These are phyloP conservation scores for Theristicus caerulescens DNA, from an alignment of 2,113 vertebrate genomes.

Conservation along the genomic window DNA sequence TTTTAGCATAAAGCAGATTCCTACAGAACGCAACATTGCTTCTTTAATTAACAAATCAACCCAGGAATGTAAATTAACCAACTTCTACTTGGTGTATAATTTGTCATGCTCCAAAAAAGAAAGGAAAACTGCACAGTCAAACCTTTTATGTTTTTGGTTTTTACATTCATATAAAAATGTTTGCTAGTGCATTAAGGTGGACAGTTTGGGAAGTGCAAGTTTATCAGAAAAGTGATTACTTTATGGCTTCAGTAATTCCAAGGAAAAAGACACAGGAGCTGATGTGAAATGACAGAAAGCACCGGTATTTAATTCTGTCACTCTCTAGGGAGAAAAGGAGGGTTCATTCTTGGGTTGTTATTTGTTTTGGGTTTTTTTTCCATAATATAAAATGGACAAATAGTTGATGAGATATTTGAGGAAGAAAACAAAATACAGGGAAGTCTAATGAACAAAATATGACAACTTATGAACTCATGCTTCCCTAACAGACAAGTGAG, in stretches of 20 bases:
- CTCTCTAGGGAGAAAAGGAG: background rate
- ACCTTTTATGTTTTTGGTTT: background rate
- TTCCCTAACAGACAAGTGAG: background rate
- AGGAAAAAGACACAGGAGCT: background rate
- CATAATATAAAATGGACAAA: background rate
- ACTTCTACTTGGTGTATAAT: background rate
- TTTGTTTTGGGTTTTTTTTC: background rate
- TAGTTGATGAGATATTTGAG: background rate
- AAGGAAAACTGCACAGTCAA: background rate
- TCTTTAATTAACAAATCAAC: conserved; percentile 50
- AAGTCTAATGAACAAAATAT: background rate
- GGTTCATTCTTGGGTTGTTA: background rate
- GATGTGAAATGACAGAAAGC: background rate
- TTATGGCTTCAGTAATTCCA: background rate
- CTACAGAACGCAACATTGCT: background rate
- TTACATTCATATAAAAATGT: background rate
- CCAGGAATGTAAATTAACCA: conserved; percentile 17
- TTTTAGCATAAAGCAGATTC: conserved; percentile 26
- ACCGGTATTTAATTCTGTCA: background rate
- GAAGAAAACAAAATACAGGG: conserved; percentile 20
- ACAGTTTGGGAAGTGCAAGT: background rate
- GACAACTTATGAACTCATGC: background rate
- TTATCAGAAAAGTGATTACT: conserved; percentile 11
- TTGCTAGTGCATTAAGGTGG: background rate
- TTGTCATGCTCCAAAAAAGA: conserved; percentile 14